Conservation (phyloP, 2,113 vertebrate species). For the Pipra filicauda region DNA sequence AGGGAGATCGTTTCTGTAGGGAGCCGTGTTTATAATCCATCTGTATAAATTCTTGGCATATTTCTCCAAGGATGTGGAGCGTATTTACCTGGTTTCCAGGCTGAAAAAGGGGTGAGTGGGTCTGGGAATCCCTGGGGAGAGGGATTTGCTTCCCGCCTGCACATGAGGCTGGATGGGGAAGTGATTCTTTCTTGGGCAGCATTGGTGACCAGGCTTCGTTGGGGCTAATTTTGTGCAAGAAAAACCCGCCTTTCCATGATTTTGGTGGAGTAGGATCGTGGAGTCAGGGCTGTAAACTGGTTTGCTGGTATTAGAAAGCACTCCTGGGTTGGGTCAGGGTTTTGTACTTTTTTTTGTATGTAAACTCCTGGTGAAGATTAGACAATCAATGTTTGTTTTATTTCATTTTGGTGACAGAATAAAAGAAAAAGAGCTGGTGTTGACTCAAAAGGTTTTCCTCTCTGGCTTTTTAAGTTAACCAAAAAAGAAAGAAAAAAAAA, state of each 20-base stretch:
- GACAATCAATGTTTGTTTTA: neutral
- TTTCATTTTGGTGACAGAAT: slow-evolving; percentile 15
- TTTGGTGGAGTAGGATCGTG: accelerated
- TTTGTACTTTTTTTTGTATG: neutral
- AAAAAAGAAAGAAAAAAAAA: slow-evolving; percentile 14
- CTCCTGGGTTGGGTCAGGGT: neutral
- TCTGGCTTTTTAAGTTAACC: slow-evolving; percentile 31
- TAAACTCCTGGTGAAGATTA: neutral
- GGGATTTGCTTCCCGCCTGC: accelerated
- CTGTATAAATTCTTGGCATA: slow-evolving; percentile 59
- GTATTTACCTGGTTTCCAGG: slow-evolving; percentile 49
- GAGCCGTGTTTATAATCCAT: slow-evolving; percentile 15
- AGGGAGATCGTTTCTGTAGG: neutral
- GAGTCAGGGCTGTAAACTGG: neutral
- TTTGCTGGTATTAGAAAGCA: neutral
- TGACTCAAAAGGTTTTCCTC: slow-evolving; percentile 35
- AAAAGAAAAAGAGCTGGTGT: neutral
- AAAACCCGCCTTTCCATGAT: neutral
- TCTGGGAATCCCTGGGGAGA: neutral
- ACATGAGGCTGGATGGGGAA: neutral
- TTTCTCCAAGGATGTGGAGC: slow-evolving; percentile 26
- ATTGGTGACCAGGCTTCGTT: accelerated
- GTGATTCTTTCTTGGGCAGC: neutral
- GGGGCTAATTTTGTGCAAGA: neutral
- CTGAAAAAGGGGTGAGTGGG: neutral